Conservation (phyloP, 2,888 invertebrate genomes). For the Protodeltote pygarga region DNA sequence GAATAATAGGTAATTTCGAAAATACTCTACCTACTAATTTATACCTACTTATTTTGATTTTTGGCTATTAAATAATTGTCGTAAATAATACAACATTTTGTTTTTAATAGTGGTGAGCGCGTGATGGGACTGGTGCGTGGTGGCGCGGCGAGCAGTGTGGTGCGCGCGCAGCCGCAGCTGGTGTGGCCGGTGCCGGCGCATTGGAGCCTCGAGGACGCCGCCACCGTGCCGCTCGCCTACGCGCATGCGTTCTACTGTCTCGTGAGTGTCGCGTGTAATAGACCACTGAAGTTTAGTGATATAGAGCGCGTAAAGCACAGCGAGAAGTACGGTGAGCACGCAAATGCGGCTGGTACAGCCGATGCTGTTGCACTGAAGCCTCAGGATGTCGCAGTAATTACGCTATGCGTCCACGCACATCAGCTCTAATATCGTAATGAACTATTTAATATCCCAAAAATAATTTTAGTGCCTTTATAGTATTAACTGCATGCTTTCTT, state of each 20-base stretch:
- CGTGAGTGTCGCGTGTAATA: conserved; percentile 30
- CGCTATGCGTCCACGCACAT: too few species aligned
- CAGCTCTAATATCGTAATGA: neutral
- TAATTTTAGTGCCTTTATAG: too few species aligned
- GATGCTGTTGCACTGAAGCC: too few species aligned
- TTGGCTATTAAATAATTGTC: neutral
- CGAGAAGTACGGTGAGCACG: too few species aligned
- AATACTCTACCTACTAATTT: too few species aligned
- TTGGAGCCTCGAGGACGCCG: conserved; percentile 91
- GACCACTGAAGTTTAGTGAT: too few species aligned
- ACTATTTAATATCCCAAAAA: neutral
- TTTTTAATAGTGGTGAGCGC: conserved; percentile 78
- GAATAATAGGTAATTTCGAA: too few species aligned
- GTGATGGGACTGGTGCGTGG: conserved; percentile 88
- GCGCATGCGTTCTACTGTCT: conserved; percentile 78
- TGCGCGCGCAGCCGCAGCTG: conserved; percentile 81
- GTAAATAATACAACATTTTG: neutral
- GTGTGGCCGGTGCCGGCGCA: conserved; percentile 89
- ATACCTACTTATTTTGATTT: neutral
- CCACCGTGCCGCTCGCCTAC: conserved; percentile 92
- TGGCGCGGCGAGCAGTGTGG: conserved; percentile 84
- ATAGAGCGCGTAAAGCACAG: too few species aligned
- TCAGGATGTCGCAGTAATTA: too few species aligned
- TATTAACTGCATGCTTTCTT: too few species aligned
- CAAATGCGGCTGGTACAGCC: too few species aligned